Evolutionary conservation across 1,140 invertebrate species (phyloP).

Genomic region (Lerema accius): DNA sequence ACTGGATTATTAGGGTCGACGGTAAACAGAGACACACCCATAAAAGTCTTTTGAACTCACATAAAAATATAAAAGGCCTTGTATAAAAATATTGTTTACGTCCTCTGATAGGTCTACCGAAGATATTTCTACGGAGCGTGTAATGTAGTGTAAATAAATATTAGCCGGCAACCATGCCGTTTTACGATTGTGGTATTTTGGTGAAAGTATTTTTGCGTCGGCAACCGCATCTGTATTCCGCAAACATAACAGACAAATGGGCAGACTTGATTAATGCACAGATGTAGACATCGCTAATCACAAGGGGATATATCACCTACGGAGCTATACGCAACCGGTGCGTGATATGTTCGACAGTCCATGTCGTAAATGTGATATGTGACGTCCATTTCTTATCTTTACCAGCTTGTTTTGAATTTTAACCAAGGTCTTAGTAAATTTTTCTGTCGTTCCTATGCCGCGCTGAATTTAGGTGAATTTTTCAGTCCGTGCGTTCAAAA

Average conservation of each 20-base stretch:
- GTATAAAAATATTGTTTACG: slow-evolving; percentile 36
- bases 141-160: slow-evolving; percentile 63
- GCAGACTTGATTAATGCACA: slow-evolving; percentile 36
- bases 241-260: slow-evolving; percentile 32
- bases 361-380: neutral
- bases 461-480: neutral
- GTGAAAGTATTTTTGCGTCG: slow-evolving; percentile 62
- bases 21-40: neutral
- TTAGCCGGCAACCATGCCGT: slow-evolving; percentile 40
- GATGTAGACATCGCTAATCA: slow-evolving; percentile 16
- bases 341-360: neutral
- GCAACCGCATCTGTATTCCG: slow-evolving; percentile 37
- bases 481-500: too few relatives aligned
- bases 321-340: too few relatives aligned
- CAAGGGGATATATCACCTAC: too few relatives aligned
- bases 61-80: neutral
- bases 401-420: neutral
- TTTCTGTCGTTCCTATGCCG: too few relatives aligned
- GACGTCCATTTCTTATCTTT: neutral
- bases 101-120: slow-evolving; percentile 34
- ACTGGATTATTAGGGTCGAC: too few relatives aligned
- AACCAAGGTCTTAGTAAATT: neutral
- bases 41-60: neutral
- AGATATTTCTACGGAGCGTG: slow-evolving; percentile 52
- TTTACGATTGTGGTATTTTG: slow-evolving; percentile 67